A percentile compares a stretch with the other conserved stretches of the same genome.
Conservation (phyloP, 2,113 vertebrate genomes). For the Vidua chalybeata region DNA sequence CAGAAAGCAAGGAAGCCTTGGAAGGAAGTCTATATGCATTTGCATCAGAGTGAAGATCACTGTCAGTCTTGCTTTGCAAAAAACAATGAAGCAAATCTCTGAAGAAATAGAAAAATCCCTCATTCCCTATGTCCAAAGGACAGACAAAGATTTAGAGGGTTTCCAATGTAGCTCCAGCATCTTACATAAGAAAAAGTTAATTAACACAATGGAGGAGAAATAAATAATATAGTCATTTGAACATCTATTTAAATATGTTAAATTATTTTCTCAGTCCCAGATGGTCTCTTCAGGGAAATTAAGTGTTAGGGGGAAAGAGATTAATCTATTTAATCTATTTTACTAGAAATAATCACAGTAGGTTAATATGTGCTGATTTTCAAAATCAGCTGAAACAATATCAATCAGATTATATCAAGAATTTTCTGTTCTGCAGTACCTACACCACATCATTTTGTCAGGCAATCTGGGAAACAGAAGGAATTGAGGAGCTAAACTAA, state of each 20-base stretch:
- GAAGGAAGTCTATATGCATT: background rate
- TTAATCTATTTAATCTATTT: conserved; percentile 16
- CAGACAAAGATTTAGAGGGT: background rate
- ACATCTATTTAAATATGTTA: background rate
- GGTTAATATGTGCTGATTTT: background rate
- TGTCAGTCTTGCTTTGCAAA: background rate
- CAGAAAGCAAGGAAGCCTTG: background rate
- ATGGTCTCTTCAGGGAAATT: conserved; percentile 6
- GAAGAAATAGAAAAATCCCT: background rate
- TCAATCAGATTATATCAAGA: background rate
- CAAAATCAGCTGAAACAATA: conserved; percentile 16
- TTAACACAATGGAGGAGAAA: background rate
- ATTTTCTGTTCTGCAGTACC: background rate
- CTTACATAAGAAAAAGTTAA: background rate
- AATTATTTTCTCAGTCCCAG: conserved; percentile 16
- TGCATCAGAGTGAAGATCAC: background rate
- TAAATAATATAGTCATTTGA: background rate
- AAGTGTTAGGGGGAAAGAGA: background rate
- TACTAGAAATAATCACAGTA: background rate
- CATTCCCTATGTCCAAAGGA: background rate
- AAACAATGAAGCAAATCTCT: background rate
- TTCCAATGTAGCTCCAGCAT: background rate
- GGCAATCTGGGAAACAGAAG: background rate
- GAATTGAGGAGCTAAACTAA: background rate
- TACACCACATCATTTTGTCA: background rate